phyloP scores from a whole-genome alignment of 2,797 vertebrate genomes.

The Podarcis siculus region DNA sequence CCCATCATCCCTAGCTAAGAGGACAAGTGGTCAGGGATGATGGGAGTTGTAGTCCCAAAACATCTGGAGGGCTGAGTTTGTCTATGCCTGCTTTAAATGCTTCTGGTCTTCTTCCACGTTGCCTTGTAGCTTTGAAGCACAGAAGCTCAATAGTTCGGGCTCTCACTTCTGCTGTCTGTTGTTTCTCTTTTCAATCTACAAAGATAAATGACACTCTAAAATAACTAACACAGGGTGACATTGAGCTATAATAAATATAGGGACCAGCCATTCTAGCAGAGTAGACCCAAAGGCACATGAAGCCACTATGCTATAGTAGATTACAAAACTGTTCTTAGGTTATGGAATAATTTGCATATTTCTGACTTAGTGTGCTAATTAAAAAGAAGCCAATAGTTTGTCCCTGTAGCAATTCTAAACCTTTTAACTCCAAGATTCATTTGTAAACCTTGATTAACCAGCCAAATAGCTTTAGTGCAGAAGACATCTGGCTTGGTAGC shows the following conservation, averaged over 20 bases:
- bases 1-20: no score
- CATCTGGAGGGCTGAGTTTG: no score
- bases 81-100: no score
- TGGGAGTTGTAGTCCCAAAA: no score
- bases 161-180: background rate
- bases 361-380: background rate
- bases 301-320: background rate
- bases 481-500: conserved; percentile 1
- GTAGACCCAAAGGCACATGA: background rate
- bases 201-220: background rate
- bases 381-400: background rate
- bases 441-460: conserved; percentile 9
- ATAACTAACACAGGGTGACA: background rate
- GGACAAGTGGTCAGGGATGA: no score
- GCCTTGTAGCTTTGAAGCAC: background rate
- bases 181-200: no score
- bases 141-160: background rate
- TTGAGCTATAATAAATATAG: background rate
- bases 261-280: background rate
- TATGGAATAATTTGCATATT: background rate
- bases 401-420: background rate
- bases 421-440: background rate
- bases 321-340: background rate
- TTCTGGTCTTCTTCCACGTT: background rate
- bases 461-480: conserved; percentile 5